These are phyloP conservation scores for Terebella lapidaria DNA, from an alignment of 2,888 invertebrate genomes.

Conservation along the genomic window DNA sequence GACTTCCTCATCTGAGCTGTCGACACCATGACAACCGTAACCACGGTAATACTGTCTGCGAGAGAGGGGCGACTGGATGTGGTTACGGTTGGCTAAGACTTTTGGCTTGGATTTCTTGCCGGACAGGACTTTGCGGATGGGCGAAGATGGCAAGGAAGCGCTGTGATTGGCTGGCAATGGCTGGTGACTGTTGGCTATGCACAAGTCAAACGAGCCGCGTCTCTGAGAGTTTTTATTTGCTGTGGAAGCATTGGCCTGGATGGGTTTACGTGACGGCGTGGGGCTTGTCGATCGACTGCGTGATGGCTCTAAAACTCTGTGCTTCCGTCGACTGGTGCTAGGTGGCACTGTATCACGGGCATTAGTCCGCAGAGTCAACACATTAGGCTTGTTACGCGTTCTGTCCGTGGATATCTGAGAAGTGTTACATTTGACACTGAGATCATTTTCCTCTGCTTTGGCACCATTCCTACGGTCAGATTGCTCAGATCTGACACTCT, in stretches of 20 bases:
- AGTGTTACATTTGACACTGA: neutral
- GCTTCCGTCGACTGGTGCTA: neutral
- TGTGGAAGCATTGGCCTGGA: neutral
- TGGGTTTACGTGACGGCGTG: neutral
- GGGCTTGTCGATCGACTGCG: neutral
- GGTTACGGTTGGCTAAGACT: conserved; percentile 32
- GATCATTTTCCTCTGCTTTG: neutral
- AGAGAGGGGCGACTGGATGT: conserved; percentile 32
- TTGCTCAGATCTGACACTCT: conserved; percentile 8
- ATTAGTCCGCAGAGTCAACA: neutral
- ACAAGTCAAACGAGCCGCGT: neutral
- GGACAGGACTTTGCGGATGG: conserved; percentile 34
- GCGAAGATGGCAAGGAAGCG: conserved; percentile 46
- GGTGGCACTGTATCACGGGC: neutral
- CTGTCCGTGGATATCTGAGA: conserved; percentile 7
- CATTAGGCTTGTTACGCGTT: no score
- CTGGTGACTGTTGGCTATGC: neutral
- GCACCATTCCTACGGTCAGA: conserved; percentile 6
- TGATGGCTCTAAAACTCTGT: neutral
- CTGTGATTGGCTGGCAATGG: conserved; percentile 27
- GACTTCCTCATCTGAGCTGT: conserved; percentile 37
- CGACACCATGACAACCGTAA: conserved; percentile 17
- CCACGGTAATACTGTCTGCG: conserved; percentile 19
- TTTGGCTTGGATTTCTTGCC: conserved; percentile 32
- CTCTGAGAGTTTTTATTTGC: neutral